Conservation (phyloP, 2,888 invertebrate genomes). For the Miltochrista miniata region DNA sequence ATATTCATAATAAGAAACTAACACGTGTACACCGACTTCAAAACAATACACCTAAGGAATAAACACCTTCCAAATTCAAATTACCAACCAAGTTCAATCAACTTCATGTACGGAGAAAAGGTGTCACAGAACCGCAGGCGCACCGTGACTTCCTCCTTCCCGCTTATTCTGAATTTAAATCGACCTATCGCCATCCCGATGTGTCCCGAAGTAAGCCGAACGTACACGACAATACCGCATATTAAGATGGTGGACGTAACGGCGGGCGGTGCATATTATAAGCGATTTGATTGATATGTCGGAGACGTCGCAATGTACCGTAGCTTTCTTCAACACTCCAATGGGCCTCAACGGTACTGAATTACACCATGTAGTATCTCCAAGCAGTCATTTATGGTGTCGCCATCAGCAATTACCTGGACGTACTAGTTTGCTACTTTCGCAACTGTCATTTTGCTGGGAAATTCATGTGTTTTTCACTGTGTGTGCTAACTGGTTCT, state of each 20-base stretch:
- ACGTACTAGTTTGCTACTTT: constrained; percentile 36
- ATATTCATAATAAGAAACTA: constrained; percentile 23
- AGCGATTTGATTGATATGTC: constrained; percentile 79
- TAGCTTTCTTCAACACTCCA: constrained; percentile 79
- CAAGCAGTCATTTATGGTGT: constrained; percentile 75
- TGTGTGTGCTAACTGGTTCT: constrained; percentile 19
- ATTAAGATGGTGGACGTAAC: constrained; percentile 55
- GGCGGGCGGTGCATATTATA: constrained; percentile 67
- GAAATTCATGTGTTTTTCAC: constrained; percentile 29
- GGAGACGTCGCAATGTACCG: constrained; percentile 70
- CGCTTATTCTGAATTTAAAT: constrained; percentile 82
- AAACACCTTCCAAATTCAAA: constrained; percentile 47
- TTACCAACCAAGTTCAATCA: constrained; percentile 65
- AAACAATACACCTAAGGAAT: constrained; percentile 45
- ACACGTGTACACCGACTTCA: constrained; percentile 35
- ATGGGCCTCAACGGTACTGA: constrained; percentile 77
- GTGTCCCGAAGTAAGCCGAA: constrained; percentile 40
- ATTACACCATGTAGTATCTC: constrained; percentile 73
- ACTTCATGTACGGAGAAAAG: constrained; percentile 80
- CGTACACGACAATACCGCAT: constrained; percentile 41
- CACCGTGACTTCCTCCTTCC: constrained; percentile 81
- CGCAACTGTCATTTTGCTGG: constrained; percentile 35
- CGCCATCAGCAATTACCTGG: constrained; percentile 69
- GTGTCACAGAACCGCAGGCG: constrained; percentile 73
- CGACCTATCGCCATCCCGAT: constrained; percentile 71